Evolutionary conservation across 1,140 invertebrate genomes (phyloP), one percentile per base, ranked within the genome.

Genomic region (Lepidotrigona ventralis): DNA sequence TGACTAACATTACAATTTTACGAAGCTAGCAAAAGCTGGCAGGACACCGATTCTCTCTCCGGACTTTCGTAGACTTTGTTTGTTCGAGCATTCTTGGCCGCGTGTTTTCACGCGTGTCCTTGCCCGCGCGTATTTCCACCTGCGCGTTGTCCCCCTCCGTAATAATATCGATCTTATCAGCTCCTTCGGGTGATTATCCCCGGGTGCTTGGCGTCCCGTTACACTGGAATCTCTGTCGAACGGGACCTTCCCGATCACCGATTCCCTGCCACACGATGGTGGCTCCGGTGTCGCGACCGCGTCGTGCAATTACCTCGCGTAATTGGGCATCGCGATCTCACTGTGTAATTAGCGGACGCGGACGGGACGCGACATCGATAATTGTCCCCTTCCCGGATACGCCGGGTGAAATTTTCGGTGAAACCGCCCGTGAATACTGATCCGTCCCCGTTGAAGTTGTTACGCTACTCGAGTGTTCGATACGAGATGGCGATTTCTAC

Each of bases 101-200:
- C 63, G 73, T 84, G 78, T 72, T 88, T 88, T 84, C 80, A 83
- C 86, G 84, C 84, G 86, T 83, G 83, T 85, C 78, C 79, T 81
- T 80, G 80, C 75, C 83, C 74, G 78, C 83, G 81, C 80, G 51
- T 29, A 60, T 82, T 72, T 89, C 86, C 78, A 72, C 64, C 74
- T 75, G 64, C 77, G 66, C 39, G 0, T 46, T 46, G 39, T 46
- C 78, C 63, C 70, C 83, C 66, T 58, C 58, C 26, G 26, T 86
- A 83, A 84, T 89, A 89, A 89, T 89, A 89, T 89, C 84, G 86
- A 89, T 89, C 70, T 89, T 89, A 89, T 89, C 87, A 78, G n/a
- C 71, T 54, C 68, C 53, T 46, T 63, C 63, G 53, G 78, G 66
- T 89, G 58, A 89, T 89, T 89, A 89, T 88, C 84, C 81, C 64